Percentiles rank a stretch among this genome's conserved stretches.
Evolutionary conservation across 2,888 invertebrate species (phyloP).

Genomic region (Calameuta filiformis): DNA sequence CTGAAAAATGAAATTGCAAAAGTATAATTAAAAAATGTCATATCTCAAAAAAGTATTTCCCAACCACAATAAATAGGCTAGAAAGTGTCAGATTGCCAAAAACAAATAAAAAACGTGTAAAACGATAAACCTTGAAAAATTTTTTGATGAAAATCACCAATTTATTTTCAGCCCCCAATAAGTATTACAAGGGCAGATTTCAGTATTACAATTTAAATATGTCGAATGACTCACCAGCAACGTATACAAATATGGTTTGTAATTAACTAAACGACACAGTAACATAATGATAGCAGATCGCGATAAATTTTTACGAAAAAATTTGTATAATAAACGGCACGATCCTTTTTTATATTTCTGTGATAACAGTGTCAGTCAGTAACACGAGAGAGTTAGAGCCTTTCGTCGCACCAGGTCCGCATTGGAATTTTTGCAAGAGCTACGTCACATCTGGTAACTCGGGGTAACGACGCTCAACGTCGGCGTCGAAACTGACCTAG

Average conservation of each 20-base stretch:
- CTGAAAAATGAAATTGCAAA: conserved; percentile 7
- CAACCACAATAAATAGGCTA: background rate
- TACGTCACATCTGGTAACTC: conserved; percentile 3
- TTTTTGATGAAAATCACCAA: background rate
- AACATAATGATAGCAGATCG: conserved; percentile 2
- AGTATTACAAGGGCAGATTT: background rate
- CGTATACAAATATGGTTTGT: conserved; percentile 10
- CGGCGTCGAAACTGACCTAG: conserved; percentile 1
- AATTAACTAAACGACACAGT: conserved; percentile 12
- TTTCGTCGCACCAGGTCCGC: background rate
- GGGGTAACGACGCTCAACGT: conserved; percentile 2
- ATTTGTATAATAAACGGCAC: background rate
- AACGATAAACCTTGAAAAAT: background rate
- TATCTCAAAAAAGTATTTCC: background rate
- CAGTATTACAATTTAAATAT: background rate
- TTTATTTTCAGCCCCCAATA: background rate
- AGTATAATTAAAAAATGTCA: background rate
- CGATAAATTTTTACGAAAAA: background rate
- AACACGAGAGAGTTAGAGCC: no score
- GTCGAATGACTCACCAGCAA: background rate
- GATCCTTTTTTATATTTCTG: background rate
- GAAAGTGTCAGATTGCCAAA: background rate
- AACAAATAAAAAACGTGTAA: background rate
- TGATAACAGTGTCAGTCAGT: background rate
- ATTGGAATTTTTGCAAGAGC: conserved; percentile 1